A percentile compares a stretch with the other conserved stretches of the same genome.
Conservation (phyloP, 2,888 invertebrate genomes). For the Leptopilina myrica region DNA sequence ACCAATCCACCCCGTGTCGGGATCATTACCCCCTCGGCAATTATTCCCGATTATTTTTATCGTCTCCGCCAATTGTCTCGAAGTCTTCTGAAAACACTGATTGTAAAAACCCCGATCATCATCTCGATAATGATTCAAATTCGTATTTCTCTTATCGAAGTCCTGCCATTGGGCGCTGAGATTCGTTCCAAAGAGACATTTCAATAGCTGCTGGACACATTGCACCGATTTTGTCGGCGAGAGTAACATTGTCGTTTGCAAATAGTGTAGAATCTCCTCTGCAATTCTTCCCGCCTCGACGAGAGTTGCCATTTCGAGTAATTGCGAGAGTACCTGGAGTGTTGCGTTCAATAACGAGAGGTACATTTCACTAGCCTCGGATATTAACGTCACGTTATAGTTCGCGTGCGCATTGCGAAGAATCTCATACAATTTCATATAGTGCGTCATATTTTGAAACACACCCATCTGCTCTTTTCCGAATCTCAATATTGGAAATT, state of each 20-base stretch:
- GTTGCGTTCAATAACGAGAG: slow-evolving; percentile 82
- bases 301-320: slow-evolving; percentile 84
- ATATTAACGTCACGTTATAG: slow-evolving; percentile 91
- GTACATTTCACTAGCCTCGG: slow-evolving; percentile 86
- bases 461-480: slow-evolving; percentile 59
- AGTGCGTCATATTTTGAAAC: slow-evolving; percentile 86
- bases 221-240: slow-evolving; percentile 84
- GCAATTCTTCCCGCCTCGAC: slow-evolving; percentile 85
- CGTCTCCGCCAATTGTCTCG: slow-evolving; percentile 67
- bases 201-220: slow-evolving; percentile 87
- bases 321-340: slow-evolving; percentile 81
- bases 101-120: slow-evolving; percentile 60
- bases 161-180: slow-evolving; percentile 78
- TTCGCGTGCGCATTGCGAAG: slow-evolving; percentile 90
- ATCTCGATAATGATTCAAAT: slow-evolving; percentile 47
- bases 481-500: slow-evolving; percentile 66
- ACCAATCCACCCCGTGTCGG: slow-evolving; percentile 66
- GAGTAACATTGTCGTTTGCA: slow-evolving; percentile 84
- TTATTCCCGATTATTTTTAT: slow-evolving; percentile 71
- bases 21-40: slow-evolving; percentile 69
- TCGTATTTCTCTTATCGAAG: slow-evolving; percentile 59
- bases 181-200: slow-evolving; percentile 88
- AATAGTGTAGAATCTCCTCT: slow-evolving; percentile 88
- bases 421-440: slow-evolving; percentile 90
- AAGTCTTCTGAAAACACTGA: slow-evolving; percentile 70